Evolutionary conservation across 2,113 vertebrate species (phyloP).

Genomic region (Engraulis encrasicolus): DNA sequence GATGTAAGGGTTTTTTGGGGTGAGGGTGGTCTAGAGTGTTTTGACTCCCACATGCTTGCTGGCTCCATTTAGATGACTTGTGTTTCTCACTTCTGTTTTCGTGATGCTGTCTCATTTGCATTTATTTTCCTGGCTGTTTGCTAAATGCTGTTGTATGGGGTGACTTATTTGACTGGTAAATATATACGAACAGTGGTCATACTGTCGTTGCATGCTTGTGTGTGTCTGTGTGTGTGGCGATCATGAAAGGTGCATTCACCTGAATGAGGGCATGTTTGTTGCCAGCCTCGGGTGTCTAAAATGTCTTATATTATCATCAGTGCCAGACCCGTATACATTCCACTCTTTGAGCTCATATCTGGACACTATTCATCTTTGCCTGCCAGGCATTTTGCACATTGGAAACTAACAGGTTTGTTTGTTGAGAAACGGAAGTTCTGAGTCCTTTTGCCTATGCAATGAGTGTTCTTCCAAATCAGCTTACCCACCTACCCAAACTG

Average conservation of each 20-base stretch:
- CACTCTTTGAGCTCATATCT: neutral
- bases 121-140: conserved; percentile 54
- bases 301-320: neutral
- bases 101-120: conserved; percentile 62
- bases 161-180: conserved; percentile 74
- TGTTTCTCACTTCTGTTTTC: neutral
- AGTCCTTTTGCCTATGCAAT: too few relatives aligned
- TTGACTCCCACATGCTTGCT: too few relatives aligned
- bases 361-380: neutral
- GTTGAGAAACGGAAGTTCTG: too few relatives aligned
- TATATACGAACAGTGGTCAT: conserved; percentile 46
- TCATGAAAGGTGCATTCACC: neutral
- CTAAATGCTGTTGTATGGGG: conserved; percentile 52
- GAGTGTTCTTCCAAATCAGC: too few relatives aligned
- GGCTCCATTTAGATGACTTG: too few relatives aligned
- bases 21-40: too few relatives aligned
- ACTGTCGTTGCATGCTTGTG: conserved; percentile 12
- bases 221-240: neutral
- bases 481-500: too few relatives aligned
- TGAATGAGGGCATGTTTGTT: neutral
- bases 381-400: too few relatives aligned
- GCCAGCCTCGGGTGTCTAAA: neutral
- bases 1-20: neutral
- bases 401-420: too few relatives aligned
- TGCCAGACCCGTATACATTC: neutral